Conservation (phyloP, 2,888 invertebrate genomes). For the Sinotaia quadrata region DNA sequence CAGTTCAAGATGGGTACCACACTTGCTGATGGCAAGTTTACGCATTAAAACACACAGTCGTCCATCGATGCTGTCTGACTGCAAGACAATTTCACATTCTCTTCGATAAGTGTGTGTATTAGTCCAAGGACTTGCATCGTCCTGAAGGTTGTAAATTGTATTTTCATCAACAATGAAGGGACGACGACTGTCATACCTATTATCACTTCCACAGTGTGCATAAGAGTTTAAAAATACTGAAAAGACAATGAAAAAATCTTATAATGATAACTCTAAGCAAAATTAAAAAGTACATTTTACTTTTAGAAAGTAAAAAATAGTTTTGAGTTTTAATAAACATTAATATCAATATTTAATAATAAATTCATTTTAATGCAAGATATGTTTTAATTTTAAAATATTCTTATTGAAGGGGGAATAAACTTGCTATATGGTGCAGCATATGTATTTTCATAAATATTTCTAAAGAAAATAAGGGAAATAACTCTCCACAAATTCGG, state of each 20-base stretch:
- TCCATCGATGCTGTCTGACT: slow-evolving; percentile 1
- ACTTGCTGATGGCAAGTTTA: not conserved
- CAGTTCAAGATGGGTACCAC: slow-evolving; percentile 1
- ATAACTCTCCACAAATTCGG: too few species aligned
- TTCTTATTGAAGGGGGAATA: too few species aligned
- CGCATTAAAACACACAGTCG: slow-evolving; percentile 15
- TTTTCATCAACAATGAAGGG: not conserved
- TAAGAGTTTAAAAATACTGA: slow-evolving; percentile 20
- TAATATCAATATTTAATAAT: too few species aligned
- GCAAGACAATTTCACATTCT: slow-evolving; percentile 16
- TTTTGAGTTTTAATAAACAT: too few species aligned
- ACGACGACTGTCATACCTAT: not conserved
- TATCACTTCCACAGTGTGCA: slow-evolving; percentile 8
- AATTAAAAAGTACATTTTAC: too few species aligned
- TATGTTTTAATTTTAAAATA: too few species aligned
- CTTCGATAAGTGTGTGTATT: not conserved
- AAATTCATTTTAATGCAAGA: too few species aligned
- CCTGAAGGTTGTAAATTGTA: not conserved
- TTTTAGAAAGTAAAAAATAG: too few species aligned
- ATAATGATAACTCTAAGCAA: too few species aligned
- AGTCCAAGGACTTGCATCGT: slow-evolving; percentile 8
- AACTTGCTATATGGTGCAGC: too few species aligned
- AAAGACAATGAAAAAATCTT: not conserved
- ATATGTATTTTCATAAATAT: too few species aligned
- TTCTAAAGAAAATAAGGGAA: too few species aligned